Conservation (phyloP, 2,113 vertebrate species). For the Syrmaticus mikado region DNA sequence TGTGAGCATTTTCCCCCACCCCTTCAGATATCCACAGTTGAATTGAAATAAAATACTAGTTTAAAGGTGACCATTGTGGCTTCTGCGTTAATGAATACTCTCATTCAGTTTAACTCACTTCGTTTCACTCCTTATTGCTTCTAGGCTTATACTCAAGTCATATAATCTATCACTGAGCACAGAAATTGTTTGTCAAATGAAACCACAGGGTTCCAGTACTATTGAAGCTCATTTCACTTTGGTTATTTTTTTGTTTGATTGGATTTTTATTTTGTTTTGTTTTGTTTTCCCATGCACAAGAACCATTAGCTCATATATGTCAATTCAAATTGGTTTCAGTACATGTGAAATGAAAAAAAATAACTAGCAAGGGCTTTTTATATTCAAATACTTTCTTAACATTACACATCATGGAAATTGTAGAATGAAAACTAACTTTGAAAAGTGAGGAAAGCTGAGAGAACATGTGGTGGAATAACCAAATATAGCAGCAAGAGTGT, state of each 20-base stretch:
- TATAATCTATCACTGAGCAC: neutral
- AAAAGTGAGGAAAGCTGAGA: slow-evolving; percentile 12
- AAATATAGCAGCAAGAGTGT: neutral
- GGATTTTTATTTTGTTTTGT: no score
- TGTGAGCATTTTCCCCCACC: neutral
- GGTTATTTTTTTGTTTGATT: neutral
- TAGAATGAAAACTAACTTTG: neutral
- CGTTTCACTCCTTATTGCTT: neutral
- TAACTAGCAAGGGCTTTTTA: neutral
- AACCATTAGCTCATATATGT: neutral
- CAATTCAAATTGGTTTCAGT: neutral
- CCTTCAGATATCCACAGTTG: neutral
- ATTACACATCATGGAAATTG: neutral
- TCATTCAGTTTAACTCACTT: neutral
- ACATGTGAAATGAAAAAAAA: neutral
- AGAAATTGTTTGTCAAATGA: neutral
- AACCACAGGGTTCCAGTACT: neutral
- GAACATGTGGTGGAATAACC: neutral
- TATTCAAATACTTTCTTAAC: neutral
- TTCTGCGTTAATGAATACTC: neutral
- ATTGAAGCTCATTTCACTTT: neutral
- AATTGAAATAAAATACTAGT: neutral
- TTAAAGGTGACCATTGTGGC: neutral
- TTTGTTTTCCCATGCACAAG: neutral
- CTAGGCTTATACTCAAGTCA: neutral